Conservation (phyloP, 2,888 invertebrate genomes). For the Oligia fasciuncula region DNA sequence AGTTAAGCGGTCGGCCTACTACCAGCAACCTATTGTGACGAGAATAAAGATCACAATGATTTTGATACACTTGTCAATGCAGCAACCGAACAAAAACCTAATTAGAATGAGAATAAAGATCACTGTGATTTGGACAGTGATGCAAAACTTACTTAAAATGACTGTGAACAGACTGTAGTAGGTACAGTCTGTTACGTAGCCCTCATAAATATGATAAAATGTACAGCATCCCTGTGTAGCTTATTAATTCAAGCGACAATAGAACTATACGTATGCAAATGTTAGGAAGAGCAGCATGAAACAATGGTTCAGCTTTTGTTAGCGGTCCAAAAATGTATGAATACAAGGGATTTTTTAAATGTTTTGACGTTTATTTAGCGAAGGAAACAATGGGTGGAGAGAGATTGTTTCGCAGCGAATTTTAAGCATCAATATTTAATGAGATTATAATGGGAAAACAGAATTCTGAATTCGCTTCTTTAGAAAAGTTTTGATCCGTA, state of each 20-base stretch:
- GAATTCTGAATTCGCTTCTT: constrained; percentile 10
- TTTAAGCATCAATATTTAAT: constrained; percentile 41
- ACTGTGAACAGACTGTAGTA: not conserved
- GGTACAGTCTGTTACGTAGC: no score
- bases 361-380: constrained; percentile 12
- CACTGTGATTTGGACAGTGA: no score
- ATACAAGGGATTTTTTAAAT: constrained; percentile 32
- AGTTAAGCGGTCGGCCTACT: no score
- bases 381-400: constrained; percentile 7
- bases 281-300: constrained; percentile 14
- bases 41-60: no score
- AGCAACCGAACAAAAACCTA: no score
- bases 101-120: no score
- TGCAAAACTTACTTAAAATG: not conserved
- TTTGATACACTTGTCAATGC: no score
- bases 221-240: constrained; percentile 18
- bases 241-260: constrained; percentile 46
- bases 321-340: constrained; percentile 26
- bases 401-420: constrained; percentile 15
- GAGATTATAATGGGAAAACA: constrained; percentile 38
- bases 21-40: no score
- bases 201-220: not conserved
- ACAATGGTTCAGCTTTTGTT: constrained; percentile 34
- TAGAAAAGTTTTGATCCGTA: constrained; percentile 17
- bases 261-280: constrained; percentile 50